Evolutionary conservation across 1,140 invertebrate species (phyloP).

Genomic region (Bemisia tabaci): DNA sequence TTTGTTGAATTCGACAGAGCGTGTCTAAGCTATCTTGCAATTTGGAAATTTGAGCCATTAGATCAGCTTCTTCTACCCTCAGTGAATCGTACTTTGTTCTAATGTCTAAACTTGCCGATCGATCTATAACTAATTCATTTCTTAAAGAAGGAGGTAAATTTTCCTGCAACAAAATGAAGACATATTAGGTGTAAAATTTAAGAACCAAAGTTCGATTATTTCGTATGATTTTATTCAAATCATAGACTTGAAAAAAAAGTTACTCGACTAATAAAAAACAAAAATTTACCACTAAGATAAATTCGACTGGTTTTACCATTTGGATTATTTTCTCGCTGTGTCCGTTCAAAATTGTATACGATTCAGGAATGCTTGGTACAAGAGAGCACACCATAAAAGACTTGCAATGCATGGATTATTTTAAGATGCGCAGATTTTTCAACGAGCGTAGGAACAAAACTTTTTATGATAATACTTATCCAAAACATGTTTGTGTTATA

Average conservation of each 20-base stretch:
- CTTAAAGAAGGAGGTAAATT: constrained; percentile 45
- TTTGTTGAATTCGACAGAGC: constrained; percentile 68
- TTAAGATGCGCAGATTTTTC: too few species aligned
- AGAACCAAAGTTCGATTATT: background rate
- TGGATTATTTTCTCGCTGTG: too few species aligned
- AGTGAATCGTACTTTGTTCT: constrained; percentile 61
- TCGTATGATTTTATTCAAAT: background rate
- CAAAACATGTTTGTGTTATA: too few species aligned
- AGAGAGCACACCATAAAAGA: too few species aligned
- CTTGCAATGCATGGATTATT: too few species aligned
- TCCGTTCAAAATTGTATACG: too few species aligned
- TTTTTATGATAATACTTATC: too few species aligned
- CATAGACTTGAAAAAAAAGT: background rate
- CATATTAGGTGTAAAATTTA: background rate
- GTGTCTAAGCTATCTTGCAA: constrained; percentile 73
- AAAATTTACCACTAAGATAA: too few species aligned
- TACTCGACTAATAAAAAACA: too few species aligned
- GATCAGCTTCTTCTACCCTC: constrained; percentile 61
- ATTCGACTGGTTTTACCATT: too few species aligned
- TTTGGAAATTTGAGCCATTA: constrained; percentile 73
- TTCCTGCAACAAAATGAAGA: constrained; percentile 21
- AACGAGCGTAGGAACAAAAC: too few species aligned
- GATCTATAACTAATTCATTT: constrained; percentile 70
- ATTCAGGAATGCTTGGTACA: too few species aligned
- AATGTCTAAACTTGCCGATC: constrained; percentile 56